Evolutionary conservation across 1,140 invertebrate species (phyloP), one percentile per base, ranked within the genome.

Genomic region (Carposina sasakii): DNA sequence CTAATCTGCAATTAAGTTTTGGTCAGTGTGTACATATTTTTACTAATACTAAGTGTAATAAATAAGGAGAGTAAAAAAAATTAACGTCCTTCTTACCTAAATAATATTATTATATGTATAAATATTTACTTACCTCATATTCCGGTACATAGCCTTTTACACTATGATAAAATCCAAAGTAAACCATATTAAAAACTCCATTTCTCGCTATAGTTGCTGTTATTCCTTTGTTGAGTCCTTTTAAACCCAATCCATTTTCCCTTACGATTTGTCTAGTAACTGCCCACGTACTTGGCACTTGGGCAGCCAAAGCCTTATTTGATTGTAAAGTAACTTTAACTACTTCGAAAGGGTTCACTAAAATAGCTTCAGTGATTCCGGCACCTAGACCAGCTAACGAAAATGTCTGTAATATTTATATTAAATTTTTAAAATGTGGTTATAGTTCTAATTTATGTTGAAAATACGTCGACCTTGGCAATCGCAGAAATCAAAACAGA

Each of bases 331-430:
- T 90, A 1, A 98, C 94, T 88, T 98, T 98, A 1, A 98, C 94
- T 26, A 97, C 94, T 89, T 98, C 96, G 85, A 98, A 98, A 0
- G 96, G 96, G 86, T 97, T 97, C 0, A 97, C 93, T 39, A 97
- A 85, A 52, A 97, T 88, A 12, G 91, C 95, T 85, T 98, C 96
- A 22, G 95, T 94, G 1, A 95, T 83, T 42, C 96, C 96, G 30
- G 95, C 92, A 36, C 90, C 91, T 2, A 97, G 81, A 43, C 96
- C 96, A 60, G 96, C 93, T 57, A 96, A 75, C 9, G 94, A 91
- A 84, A 94, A 94, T 42, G 94, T 94, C 93, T 96, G 75, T 57
- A 89, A 87, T 48, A 51, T 41, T n/a, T n/a, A n/a, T n/a, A n/a
- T n/a, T 10, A 8, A 33, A 33, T 5, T 12, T 28, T 28, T 28